Base-by-base conservation (phyloP, 2,113 vertebrate species). In the Lophochroa leadbeateri region DNA sequence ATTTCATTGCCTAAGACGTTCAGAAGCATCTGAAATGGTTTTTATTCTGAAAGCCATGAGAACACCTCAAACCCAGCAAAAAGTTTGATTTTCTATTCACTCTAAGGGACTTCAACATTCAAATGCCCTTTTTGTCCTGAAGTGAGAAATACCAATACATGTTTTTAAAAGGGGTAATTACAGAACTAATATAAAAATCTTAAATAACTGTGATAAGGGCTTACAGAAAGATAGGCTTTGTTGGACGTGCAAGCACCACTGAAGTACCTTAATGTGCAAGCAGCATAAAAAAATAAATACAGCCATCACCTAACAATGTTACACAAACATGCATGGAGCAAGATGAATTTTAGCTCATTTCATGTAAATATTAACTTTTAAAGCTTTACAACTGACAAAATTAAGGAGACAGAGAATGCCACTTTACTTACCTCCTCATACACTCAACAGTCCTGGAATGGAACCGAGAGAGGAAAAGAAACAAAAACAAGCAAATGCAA, bases 341-440 rank as follows among this genome's bases (percentile, higher is more conserved):
- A 95, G 55, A 71, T 80, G 97, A 94, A 91, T 94, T 96, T 96
- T 89, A 97, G 97, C 94, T 96, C 94, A 96, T 96, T 97, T 96
- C 94, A 94, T 93, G 92, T 97, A 97, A 97, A 97, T 97, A 97
- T 94, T 93, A 97, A 96, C 96, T 89, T 97, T 47, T 31, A 86
- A 96, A 95, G 92, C 93, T 96, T 97, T 97, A 97, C 96, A 97
- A 93, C 72, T 57, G 95, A 95, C 96, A 55, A 81, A 90, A 81
- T 47, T 41, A 55, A 90, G 67, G 91, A 93, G 92, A 97, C 96
- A 97, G 96, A 98, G 97, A 95, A 95, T 70, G 83, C 64, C 94
- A 81, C 97, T 97, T 97, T 96, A 20, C 92, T 94, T 47, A 64
- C 79, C 70, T 85, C 82, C 71, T 78, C 64, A 3, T 84, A 35